Evolutionary conservation across 2,888 invertebrate species (phyloP).

Genomic region (Aquatica leii): DNA sequence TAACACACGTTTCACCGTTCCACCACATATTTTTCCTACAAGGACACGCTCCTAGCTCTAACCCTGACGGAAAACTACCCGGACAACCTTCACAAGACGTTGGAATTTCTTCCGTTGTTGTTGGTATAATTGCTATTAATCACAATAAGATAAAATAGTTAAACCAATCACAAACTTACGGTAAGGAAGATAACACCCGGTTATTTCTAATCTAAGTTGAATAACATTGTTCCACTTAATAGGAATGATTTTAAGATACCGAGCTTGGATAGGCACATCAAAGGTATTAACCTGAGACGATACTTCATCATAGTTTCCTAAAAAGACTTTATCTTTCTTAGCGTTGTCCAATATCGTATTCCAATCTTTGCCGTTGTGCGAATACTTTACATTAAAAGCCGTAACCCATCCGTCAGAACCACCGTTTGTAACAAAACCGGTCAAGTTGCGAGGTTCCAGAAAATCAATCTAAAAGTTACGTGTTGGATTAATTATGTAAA

Average conservation of each 20-base stretch:
- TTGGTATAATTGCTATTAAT: constrained; percentile 3
- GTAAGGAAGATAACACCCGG: constrained; percentile 81
- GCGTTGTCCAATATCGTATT: constrained; percentile 69
- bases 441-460: constrained; percentile 75
- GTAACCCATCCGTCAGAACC: constrained; percentile 78
- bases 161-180: too few species aligned
- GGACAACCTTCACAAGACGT: constrained; percentile 66
- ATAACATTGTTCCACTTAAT: constrained; percentile 76
- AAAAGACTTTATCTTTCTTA: constrained; percentile 69
- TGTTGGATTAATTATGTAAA: background rate
- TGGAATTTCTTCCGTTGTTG: constrained; percentile 20
- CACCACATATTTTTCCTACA: constrained; percentile 69
- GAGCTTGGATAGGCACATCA: constrained; percentile 75
- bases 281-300: constrained; percentile 72
- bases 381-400: constrained; percentile 76
- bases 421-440: constrained; percentile 79
- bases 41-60: constrained; percentile 62
- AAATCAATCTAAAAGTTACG: constrained; percentile 73
- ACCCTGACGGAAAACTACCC: constrained; percentile 56
- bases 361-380: constrained; percentile 75
- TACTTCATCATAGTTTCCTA: constrained; percentile 75
- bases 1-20: constrained; percentile 78
- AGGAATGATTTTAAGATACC: constrained; percentile 76
- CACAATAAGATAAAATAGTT: background rate
- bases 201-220: constrained; percentile 77